Base-by-base conservation (phyloP, 92 coral and sea anemone genomes). In the Paragorgia papillata region DNA sequence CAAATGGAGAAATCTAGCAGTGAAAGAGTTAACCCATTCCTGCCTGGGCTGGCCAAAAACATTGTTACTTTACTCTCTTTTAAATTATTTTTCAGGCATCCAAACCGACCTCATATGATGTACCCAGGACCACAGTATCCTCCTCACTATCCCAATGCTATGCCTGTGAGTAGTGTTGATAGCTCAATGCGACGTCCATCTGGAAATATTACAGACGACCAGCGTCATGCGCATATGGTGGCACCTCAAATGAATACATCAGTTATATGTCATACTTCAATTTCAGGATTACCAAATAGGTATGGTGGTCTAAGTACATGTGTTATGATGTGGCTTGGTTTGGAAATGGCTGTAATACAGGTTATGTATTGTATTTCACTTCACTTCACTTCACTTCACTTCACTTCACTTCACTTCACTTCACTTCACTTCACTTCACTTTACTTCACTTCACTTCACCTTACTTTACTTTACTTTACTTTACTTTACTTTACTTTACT, bases 231-330 rank as follows among this genome's bases (percentile, higher is more conserved):
- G 33, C 92, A 89, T 71, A 74, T 91, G 84, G 85, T 92, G 7
- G 97, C 99, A 0, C 97, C 99, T 10, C 99, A 95, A 10, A 92
- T 96, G 63, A 95, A 95, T 69, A 95, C 90, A n/a, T 82, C 92
- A 4, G 97, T 95, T 22, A 94, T 94, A 46, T 86, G 80, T 27
- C 85, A 92, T 13, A 83, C 97, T 0, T 92, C 99, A 8, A 78
- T 91, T 29, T 76, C 92, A 12, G 89, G 97, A 79, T 85, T 79
- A 28, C 57, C 90, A 13, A 91, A 87, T 85, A 90, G 89, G 97
- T 90, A 85, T 53, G 9, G 2, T 31, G 43, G 1, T 7, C 3
- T 24, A 32, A 26, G 10, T 34, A 50, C 46, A 29, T n/a, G n/a
- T n/a, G n/a, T n/a, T n/a, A n/a, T n/a, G n/a, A n/a, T n/a, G n/a